A percentile compares a stretch with the other conserved stretches of the same genome.
These are phyloP conservation scores for Onthophagus sagittarius DNA, from an alignment of 2,888 invertebrate species.

Conservation along the genomic window DNA sequence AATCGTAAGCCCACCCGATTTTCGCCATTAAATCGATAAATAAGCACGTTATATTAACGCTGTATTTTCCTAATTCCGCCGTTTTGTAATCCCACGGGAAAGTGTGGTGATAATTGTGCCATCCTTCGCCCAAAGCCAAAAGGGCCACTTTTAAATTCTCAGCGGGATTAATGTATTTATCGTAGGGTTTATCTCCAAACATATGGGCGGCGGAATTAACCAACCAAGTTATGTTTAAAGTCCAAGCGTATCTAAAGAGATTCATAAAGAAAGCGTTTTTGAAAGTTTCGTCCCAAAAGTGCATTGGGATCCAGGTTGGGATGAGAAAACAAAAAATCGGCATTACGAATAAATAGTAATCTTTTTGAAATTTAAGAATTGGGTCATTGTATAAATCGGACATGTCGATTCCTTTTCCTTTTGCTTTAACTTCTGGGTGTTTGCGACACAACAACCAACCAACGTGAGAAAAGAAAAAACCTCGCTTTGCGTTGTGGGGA, in stretches of 20 bases:
- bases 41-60: conserved; percentile 68
- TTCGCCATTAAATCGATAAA: conserved; percentile 79
- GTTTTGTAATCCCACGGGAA: conserved; percentile 87
- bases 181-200: conserved; percentile 72
- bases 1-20: conserved; percentile 83
- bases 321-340: conserved; percentile 71
- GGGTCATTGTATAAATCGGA: conserved; percentile 80
- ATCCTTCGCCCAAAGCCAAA: conserved; percentile 72
- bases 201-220: conserved; percentile 88
- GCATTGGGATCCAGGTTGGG: conserved; percentile 72
- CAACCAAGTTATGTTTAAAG: conserved; percentile 84
- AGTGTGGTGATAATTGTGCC: conserved; percentile 84
- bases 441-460: conserved; percentile 92
- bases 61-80: conserved; percentile 70
- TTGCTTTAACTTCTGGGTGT: conserved; percentile 83
- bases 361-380: conserved; percentile 82
- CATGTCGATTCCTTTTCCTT: conserved; percentile 81
- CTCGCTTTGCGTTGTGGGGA: conserved; percentile 87
- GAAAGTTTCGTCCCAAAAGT: conserved; percentile 73
- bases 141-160: conserved; percentile 67
- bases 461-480: conserved; percentile 94
- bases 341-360: conserved; percentile 75
- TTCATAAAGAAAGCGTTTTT: conserved; percentile 65
- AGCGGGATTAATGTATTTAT: conserved; percentile 68
- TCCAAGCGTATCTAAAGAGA: conserved; percentile 73